phyloP scores from a whole-genome alignment of 1,140 invertebrate species.

The Meloidogyne chitwoodi region DNA sequence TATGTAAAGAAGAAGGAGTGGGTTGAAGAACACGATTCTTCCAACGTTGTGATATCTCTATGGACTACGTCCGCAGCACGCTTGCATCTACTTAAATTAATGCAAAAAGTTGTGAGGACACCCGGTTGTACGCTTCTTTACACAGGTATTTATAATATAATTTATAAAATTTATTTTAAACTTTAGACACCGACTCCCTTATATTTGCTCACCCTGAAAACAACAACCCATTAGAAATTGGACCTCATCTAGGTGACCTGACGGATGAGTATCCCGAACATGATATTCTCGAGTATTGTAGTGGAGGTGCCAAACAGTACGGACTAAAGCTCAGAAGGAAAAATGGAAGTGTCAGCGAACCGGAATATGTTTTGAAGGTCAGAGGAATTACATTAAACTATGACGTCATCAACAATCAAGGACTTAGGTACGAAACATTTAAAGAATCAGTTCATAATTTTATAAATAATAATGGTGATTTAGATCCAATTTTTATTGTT shows the following conservation, averaged over 20 bases:
- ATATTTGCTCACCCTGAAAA: neutral
- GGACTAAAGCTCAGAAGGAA: neutral
- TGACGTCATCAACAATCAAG: neutral
- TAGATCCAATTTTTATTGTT: neutral
- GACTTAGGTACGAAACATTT: neutral
- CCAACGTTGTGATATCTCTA: neutral
- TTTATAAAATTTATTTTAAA: neutral
- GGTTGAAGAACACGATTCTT: neutral
- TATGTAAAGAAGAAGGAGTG: conserved; percentile 3
- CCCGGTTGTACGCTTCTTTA: neutral
- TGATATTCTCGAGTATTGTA: neutral
- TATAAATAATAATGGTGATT: neutral
- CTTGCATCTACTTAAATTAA: neutral
- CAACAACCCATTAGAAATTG: neutral
- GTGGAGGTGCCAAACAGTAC: neutral
- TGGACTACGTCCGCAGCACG: conserved; percentile 1
- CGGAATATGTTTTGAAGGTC: neutral
- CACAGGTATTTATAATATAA: neutral
- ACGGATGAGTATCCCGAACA: neutral
- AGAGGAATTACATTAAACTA: neutral
- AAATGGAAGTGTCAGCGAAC: neutral
- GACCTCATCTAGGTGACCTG: conserved; percentile 3
- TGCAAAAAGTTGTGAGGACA: conserved; percentile 1
- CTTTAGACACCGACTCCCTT: conserved; percentile 7
- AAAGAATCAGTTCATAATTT: neutral